These are phyloP conservation scores for Macrochelys suwanniensis DNA, from an alignment of 2,797 vertebrate genomes.

Conservation along the genomic window DNA sequence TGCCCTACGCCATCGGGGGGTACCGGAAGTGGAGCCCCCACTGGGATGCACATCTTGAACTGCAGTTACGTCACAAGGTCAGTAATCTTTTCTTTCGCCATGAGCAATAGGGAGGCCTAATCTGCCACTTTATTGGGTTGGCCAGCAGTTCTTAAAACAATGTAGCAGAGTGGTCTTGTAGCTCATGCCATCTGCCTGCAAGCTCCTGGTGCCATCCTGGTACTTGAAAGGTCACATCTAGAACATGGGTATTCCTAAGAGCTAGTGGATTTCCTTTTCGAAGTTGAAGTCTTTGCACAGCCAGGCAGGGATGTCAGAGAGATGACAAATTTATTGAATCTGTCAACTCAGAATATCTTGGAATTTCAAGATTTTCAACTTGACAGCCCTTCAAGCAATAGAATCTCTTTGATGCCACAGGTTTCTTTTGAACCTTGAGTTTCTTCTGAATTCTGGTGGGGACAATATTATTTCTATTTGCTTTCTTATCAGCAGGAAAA, in stretches of 20 bases:
- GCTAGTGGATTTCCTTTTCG: neutral
- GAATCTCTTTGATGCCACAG: neutral
- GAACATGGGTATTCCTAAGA: neutral
- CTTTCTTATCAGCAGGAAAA: neutral
- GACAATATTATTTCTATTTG: neutral
- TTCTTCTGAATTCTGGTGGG: rapidly evolving
- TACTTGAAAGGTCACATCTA: neutral
- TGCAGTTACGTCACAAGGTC: too few species aligned
- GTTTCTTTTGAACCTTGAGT: neutral
- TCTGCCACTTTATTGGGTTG: neutral
- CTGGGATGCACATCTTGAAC: neutral
- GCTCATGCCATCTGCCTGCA: neutral
- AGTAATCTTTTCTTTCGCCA: neutral
- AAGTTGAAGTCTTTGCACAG: neutral
- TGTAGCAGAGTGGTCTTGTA: neutral
- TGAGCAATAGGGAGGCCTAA: neutral
- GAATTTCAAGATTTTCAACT: neutral
- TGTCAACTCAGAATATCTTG: neutral
- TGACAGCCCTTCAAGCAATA: neutral
- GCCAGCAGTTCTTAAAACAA: neutral
- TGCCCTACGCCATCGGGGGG: too few species aligned
- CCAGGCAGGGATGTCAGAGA: neutral
- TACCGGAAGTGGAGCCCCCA: neutral
- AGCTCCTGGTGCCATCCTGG: neutral
- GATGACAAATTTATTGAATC: neutral